Base-by-base conservation (phyloP, 2,888 invertebrate genomes). In the Elegia similella region DNA sequence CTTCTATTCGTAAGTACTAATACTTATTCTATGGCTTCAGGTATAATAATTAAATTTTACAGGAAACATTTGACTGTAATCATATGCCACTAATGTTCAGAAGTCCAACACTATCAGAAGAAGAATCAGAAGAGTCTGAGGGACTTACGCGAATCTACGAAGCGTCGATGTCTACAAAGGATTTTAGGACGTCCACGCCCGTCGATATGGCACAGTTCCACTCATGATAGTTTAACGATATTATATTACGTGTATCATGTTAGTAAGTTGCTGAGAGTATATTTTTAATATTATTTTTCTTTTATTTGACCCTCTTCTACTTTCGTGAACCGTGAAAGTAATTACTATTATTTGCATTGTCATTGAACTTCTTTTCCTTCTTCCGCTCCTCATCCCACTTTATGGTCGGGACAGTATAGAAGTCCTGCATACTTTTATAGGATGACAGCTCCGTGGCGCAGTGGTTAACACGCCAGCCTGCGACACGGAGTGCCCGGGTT, bases 1-100 rank as follows among this genome's bases (percentile, higher is more conserved):
- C n/a, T n/a, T n/a, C n/a, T n/a, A n/a, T n/a, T n/a, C n/a, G n/a
- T n/a, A n/a, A n/a, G n/a, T n/a, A n/a, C n/a, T n/a, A n/a, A n/a
- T n/a, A n/a, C n/a, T n/a, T n/a, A n/a, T n/a, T n/a, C n/a, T n/a
- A n/a, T n/a, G n/a, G n/a, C n/a, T n/a, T n/a, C n/a, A n/a, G n/a
- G n/a, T n/a, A n/a, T n/a, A n/a, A n/a, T 47, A 29, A 48, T 52
- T 30, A 44, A 48, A 3, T 5, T 56, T 75, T 76, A 46, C 69
- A 83, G 82, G 81, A 81, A 5, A 64, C 59, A 7, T 63, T 73
- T 13, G 76, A 80, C 52, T 83, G 83, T 59, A 76, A 80, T 56
- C 82, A 82, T 58, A 63, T 78, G 57, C 77, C 79, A 5, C 44
- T 79, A 50, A 71, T 69, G 30, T 66, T 56, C 32, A 73, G 60